Evolutionary conservation across 1,140 invertebrate genomes (phyloP).

Genomic region (Aradophagus sp.): DNA sequence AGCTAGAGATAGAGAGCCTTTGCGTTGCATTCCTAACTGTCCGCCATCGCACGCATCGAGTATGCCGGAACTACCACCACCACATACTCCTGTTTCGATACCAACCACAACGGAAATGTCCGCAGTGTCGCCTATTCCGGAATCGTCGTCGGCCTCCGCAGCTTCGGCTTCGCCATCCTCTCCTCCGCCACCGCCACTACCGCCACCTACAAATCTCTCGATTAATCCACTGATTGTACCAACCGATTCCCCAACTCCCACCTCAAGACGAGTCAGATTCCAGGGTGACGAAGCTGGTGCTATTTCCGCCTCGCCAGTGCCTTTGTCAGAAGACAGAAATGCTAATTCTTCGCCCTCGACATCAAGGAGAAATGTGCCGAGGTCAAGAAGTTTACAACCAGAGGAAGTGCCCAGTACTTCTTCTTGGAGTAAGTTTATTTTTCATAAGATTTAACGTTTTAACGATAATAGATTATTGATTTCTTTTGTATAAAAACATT

Average conservation of each 20-base stretch:
- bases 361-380: slow-evolving; percentile 66
- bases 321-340: slow-evolving; percentile 50
- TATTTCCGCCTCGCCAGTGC: slow-evolving; percentile 57
- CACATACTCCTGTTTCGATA: slow-evolving; percentile 58
- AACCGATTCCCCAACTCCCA: slow-evolving; percentile 66
- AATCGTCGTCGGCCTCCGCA: slow-evolving; percentile 65
- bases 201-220: slow-evolving; percentile 13
- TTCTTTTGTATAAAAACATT: no score
- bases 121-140: slow-evolving; percentile 76
- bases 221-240: slow-evolving; percentile 48
- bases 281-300: slow-evolving; percentile 78
- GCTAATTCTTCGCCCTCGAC: slow-evolving; percentile 69
- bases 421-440: slow-evolving; percentile 64
- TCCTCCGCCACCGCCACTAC: slow-evolving; percentile 57
- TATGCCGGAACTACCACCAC: slow-evolving; percentile 79
- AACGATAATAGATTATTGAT: no score
- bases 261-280: slow-evolving; percentile 78
- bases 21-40: slow-evolving; percentile 71
- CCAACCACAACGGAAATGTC: slow-evolving; percentile 61
- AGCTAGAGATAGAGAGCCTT: slow-evolving; percentile 77
- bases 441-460: no score
- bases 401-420: slow-evolving; percentile 72
- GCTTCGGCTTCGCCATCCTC: slow-evolving; percentile 28
- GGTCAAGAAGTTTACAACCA: slow-evolving; percentile 68
- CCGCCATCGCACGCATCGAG: slow-evolving; percentile 77